Conservation (phyloP, 2,113 vertebrate species). For the Dryoscopus gambensis region DNA sequence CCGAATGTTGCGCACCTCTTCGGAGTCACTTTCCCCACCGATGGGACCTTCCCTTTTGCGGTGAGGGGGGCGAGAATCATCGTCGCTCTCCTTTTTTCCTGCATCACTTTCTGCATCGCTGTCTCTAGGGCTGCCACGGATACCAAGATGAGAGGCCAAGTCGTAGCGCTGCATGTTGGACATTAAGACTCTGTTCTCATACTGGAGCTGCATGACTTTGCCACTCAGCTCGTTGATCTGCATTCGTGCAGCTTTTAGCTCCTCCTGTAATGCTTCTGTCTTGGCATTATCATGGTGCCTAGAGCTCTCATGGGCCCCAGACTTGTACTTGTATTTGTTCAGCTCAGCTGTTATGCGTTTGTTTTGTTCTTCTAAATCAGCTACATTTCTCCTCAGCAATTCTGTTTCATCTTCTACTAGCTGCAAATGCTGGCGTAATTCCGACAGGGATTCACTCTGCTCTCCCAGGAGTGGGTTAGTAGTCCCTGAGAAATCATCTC, state of each 20-base stretch:
- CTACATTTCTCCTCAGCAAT: conserved; percentile 90
- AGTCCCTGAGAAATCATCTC: conserved; percentile 83
- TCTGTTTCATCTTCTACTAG: conserved; percentile 97
- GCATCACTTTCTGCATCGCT: conserved; percentile 94
- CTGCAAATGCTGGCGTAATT: conserved; percentile 94
- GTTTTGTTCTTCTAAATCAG: conserved; percentile 96
- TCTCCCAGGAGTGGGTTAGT: conserved; percentile 80
- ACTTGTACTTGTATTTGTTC: conserved; percentile 95
- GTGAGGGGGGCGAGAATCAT: conserved; percentile 90
- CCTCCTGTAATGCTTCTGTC: conserved; percentile 89
- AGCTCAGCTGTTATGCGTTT: conserved; percentile 90
- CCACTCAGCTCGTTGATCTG: conserved; percentile 97
- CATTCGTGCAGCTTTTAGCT: conserved; percentile 91
- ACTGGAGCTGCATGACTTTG: conserved; percentile 98
- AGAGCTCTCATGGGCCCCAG: conserved; percentile 83
- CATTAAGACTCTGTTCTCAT: conserved; percentile 95
- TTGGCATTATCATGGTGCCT: conserved; percentile 87
- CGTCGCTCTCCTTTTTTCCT: conserved; percentile 90
- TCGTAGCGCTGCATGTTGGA: conserved; percentile 99
- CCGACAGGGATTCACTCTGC: conserved; percentile 91
- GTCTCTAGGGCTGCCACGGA: conserved; percentile 90
- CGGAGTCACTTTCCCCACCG: conserved; percentile 93
- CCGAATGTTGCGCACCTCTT: conserved; percentile 94
- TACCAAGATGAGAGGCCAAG: conserved; percentile 93
- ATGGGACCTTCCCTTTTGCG: conserved; percentile 95